Base-by-base conservation (phyloP, 2,797 vertebrate species). In the Neosilurus mollespiculum region DNA sequence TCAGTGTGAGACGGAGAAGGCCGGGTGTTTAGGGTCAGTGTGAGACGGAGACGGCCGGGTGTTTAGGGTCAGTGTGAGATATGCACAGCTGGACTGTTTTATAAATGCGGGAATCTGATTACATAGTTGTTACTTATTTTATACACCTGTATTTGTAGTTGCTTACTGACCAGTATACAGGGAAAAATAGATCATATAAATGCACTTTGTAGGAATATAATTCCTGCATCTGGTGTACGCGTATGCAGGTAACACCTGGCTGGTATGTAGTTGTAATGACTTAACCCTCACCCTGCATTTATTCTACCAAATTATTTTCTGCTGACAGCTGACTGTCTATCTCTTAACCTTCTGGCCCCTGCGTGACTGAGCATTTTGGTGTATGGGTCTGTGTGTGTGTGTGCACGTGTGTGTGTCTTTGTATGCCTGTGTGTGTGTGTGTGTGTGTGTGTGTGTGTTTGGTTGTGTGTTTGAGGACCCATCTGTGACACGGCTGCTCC, bases 271-370 rank as follows among this genome's bases (percentile, higher is more conserved):
- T 10, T 20, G 10, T 73, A 37, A 61, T 87, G 84, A 83, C 81
- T 71, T 90, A 88, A 90, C 89, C 90, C 92, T 92, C 90, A 90
- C 91, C 88, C 26, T 84, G 58, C 87, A 86, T 87, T 84, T 87
- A 87, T 75, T 56, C 51, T 81, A 26, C 72, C 87, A 86, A 90
- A 91, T 90, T 86, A 90, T 92, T 91, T 91, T 88, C 86, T 91
- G 87, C 82, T 86, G 80, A 79, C 86, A 82, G 78, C 83, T 85
- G 78, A 76, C 61, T 56, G 81, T 26, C 64, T 86, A 84, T 91
- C 89, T 87, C 80, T 90, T 89, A 90, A 90, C 89, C 76, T n/a
- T 67, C 18, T 70, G 61, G 49, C 70, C 78, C 62, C 15, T 59
- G 56, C 73, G 81, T 75, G 14, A 75, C 59, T 84, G 76, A 14